Percentiles rank a stretch among this genome's conserved stretches.
Conservation (phyloP, 2,888 invertebrate species). For the Cinara cedri region DNA sequence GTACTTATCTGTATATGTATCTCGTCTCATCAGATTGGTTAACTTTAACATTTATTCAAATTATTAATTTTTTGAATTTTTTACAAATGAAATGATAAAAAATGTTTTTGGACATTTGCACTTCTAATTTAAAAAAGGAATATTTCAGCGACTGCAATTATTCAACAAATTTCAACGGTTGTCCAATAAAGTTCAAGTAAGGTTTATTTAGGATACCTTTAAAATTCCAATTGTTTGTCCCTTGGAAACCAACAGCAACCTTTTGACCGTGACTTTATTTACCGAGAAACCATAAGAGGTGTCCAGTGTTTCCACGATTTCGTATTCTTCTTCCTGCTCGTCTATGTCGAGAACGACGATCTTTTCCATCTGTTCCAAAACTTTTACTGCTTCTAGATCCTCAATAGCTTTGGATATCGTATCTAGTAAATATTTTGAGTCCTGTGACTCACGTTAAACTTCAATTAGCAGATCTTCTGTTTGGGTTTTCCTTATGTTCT, state of each 20-base stretch:
- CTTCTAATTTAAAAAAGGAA: too few species aligned
- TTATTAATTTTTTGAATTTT: too few species aligned
- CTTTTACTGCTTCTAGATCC: background rate
- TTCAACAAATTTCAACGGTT: too few species aligned
- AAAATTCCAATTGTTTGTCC: background rate
- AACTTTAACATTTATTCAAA: too few species aligned
- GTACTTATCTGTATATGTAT: too few species aligned
- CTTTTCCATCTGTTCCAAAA: background rate
- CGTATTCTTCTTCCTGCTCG: background rate
- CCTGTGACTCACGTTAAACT: background rate
- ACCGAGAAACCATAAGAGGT: background rate
- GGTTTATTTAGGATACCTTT: too few species aligned
- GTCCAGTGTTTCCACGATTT: background rate
- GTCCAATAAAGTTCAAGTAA: too few species aligned
- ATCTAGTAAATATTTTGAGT: background rate
- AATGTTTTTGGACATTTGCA: too few species aligned
- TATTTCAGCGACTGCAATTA: too few species aligned
- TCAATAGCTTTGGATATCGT: background rate
- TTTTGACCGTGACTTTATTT: background rate
- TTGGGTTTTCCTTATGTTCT: too few species aligned
- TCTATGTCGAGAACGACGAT: background rate
- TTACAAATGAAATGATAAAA: too few species aligned
- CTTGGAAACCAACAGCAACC: background rate
- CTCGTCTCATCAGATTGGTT: too few species aligned
- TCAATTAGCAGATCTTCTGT: background rate